phyloP scores from a whole-genome alignment of 2,888 invertebrate species.

The Melipona bicolor region DNA sequence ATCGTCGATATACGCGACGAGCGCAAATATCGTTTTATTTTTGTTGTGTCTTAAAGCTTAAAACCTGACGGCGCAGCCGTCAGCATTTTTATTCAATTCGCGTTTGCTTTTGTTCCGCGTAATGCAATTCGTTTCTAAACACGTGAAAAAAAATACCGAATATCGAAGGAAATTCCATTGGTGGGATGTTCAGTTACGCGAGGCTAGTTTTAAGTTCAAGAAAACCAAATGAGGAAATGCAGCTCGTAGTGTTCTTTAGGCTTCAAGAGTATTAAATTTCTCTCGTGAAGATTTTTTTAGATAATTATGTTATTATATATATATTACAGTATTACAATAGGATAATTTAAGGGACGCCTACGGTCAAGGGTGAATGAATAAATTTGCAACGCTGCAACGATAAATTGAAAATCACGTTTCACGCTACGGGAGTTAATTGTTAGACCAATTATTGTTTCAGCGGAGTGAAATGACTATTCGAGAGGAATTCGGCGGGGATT shows the following conservation, averaged over 20 bases:
- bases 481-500: background rate
- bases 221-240: background rate
- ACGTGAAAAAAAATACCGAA: too few species aligned
- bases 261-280: too few species aligned
- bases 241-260: background rate
- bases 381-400: background rate
- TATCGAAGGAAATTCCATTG: background rate
- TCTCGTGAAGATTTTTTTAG: too few species aligned
- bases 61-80: background rate
- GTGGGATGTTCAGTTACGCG: too few species aligned
- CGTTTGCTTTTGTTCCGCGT: too few species aligned
- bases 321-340: too few species aligned
- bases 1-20: background rate
- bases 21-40: background rate
- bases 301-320: too few species aligned
- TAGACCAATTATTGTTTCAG: background rate
- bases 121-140: background rate
- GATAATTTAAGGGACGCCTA: too few species aligned
- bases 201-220: background rate
- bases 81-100: background rate
- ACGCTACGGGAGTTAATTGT: background rate
- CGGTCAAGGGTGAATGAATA: background rate
- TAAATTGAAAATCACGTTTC: constrained; percentile 1
- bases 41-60: background rate
- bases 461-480: background rate